Evolutionary conservation across 2,797 vertebrate species (phyloP).

Genomic region (Halcyon chelicuti): DNA sequence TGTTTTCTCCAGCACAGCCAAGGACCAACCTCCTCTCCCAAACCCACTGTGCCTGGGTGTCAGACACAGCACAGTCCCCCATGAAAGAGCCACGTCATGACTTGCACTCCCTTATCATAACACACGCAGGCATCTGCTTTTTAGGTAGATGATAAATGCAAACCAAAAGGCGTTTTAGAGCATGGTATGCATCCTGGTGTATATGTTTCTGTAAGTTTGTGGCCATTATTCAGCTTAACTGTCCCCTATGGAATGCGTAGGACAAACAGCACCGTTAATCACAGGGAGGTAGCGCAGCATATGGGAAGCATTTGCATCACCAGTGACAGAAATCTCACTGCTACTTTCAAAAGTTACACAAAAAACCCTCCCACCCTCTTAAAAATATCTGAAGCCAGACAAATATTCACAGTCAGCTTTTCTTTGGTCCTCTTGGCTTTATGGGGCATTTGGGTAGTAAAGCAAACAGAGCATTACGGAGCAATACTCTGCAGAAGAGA

Average conservation of each 20-base stretch:
- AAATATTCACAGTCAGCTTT: conserved; percentile 14
- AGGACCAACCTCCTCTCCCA: background rate
- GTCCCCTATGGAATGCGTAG: background rate
- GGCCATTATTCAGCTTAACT: background rate
- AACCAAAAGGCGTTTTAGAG: background rate
- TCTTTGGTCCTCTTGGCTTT: background rate
- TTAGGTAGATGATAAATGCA: background rate
- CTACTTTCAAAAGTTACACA: conserved; percentile 9
- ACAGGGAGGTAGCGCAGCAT: background rate
- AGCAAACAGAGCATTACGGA: background rate
- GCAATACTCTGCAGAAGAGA: background rate
- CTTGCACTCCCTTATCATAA: background rate
- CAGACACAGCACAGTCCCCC: background rate
- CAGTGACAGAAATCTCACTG: background rate
- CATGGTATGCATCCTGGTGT: background rate
- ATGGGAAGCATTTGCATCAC: conserved; percentile 35
- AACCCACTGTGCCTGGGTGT: background rate
- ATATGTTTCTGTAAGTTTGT: background rate
- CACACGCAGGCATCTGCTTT: background rate
- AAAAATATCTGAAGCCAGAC: conserved; percentile 8
- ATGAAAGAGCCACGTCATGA: rapidly evolving
- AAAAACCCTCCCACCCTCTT: background rate
- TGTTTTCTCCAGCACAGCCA: background rate
- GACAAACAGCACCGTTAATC: conserved; percentile 21
- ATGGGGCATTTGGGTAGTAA: background rate